Evolutionary conservation across 2,888 invertebrate species (phyloP).

Genomic region (Ferrisia virgata): DNA sequence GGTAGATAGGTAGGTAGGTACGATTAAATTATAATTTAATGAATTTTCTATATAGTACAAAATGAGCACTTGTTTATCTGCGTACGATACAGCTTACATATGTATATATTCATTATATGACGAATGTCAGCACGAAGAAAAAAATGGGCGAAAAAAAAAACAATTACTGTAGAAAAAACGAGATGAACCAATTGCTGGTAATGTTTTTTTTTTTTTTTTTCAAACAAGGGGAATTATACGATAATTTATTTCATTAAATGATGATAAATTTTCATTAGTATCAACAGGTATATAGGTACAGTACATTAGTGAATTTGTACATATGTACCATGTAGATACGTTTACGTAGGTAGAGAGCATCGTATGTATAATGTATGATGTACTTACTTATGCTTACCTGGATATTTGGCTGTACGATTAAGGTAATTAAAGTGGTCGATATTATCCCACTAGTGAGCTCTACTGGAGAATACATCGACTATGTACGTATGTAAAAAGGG

Average conservation of each 20-base stretch:
- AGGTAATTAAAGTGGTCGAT: conserved; percentile 1
- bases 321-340: no score
- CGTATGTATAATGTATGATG: no score
- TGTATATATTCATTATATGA: neutral
- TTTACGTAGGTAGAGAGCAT: no score
- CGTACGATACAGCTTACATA: no score
- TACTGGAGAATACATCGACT: neutral
- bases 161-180: neutral
- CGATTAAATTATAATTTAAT: no score
- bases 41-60: no score
- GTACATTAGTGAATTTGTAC: no score
- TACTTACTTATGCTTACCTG: neutral
- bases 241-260: neutral
- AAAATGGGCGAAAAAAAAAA: neutral
- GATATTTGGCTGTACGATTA: neutral
- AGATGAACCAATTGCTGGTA: neutral
- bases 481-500: no score
- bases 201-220: neutral
- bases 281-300: no score
- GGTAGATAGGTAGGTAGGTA: no score
- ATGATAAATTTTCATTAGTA: neutral
- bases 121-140: neutral
- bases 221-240: neutral
- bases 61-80: no score
- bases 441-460: neutral